Conservation (phyloP, 2,888 invertebrate genomes). For the Leucophora obtusa region DNA sequence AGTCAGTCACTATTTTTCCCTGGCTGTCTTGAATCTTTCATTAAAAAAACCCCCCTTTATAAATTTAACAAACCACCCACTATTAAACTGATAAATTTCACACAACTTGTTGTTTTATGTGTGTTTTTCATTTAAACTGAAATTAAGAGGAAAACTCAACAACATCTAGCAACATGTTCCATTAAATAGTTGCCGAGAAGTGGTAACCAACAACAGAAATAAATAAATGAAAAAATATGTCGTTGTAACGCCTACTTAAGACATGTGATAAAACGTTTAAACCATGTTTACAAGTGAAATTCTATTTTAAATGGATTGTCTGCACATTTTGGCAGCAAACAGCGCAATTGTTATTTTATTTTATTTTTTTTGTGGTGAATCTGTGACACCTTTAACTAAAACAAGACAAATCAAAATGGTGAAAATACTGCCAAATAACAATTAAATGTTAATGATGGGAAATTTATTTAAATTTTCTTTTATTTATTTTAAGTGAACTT, state of each 20-base stretch:
- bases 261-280: constrained; percentile 59
- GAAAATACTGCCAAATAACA: constrained; percentile 41
- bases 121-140: neutral
- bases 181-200: constrained; percentile 44
- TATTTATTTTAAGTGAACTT: neutral
- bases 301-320: constrained; percentile 60
- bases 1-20: constrained; percentile 11
- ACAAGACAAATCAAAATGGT: constrained; percentile 44
- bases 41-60: neutral
- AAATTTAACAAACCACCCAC: constrained; percentile 35
- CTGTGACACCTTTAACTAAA: constrained; percentile 43
- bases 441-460: constrained; percentile 55
- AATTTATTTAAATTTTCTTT: constrained; percentile 37
- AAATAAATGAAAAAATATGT: constrained; percentile 67
- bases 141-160: constrained; percentile 18
- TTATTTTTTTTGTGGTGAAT: constrained; percentile 25
- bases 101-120: constrained; percentile 29
- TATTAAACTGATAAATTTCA: constrained; percentile 46
- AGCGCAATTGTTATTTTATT: neutral
- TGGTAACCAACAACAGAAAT: constrained; percentile 32
- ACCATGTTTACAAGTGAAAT: constrained; percentile 64
- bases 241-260: constrained; percentile 61
- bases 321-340: constrained; percentile 66
- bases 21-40: neutral
- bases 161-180: constrained; percentile 53